Evolutionary conservation across 2,888 invertebrate genomes (phyloP), one percentile per base, ranked within the genome.

Genomic region (Phortica magna): DNA sequence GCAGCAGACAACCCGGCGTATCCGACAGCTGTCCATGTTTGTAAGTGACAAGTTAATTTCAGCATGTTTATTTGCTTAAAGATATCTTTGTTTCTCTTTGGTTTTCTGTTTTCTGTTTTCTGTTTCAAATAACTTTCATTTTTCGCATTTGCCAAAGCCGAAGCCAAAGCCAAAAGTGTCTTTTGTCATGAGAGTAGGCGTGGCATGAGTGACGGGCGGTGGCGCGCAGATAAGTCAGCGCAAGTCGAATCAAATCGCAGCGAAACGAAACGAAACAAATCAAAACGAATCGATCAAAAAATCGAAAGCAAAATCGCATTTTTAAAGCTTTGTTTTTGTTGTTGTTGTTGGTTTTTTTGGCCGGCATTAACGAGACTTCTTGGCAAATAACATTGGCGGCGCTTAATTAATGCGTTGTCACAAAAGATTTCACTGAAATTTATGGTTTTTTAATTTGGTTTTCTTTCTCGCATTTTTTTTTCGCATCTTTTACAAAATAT

Each of bases 101-200:
- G n/a, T n/a, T n/a, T n/a, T n/a, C n/a, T n/a, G n/a, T n/a, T n/a
- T n/a, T n/a, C n/a, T n/a, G n/a, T n/a, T n/a, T n/a, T n/a, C n/a
- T n/a, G n/a, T n/a, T n/a, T n/a, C 22, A 61, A 61, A 61, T 61
- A 61, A 61, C 61, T 61, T 61, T 61, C 61, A 61, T 61, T 61
- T 61, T 59, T 59, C 61, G n/a, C n/a, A n/a, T 19, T 61, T 64
- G 48, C 48, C 48, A 48, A 48, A 5, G 6, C n/a, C n/a, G n/a
- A n/a, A n/a, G n/a, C n/a, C n/a, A n/a, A n/a, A n/a, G n/a, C n/a
- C 5, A 48, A 48, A 5, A 43, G 10, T 43, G 43, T 6, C 6
- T 10, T 43, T 43, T 43, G 43, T 43, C 43, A 3, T 5, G 5
- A 48, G 1, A 3, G 1, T 3, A 48, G 48, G 3, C 48, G n/a